Conservation (phyloP, 2,888 invertebrate genomes). For the Andrena bucephala region DNA sequence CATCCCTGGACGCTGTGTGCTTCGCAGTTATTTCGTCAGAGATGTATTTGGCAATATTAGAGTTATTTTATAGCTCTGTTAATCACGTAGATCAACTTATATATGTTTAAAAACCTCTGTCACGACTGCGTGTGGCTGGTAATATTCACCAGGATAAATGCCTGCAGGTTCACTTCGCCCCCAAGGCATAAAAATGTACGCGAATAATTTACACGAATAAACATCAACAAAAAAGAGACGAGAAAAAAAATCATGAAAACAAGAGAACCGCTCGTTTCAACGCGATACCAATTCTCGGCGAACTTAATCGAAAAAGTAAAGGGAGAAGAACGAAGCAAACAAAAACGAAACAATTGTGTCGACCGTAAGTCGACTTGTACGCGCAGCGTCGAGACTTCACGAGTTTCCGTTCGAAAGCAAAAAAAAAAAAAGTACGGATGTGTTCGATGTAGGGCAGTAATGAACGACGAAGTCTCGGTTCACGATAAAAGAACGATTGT, state of each 20-base stretch:
- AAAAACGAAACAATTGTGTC: conserved; percentile 72
- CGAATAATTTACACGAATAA: conserved; percentile 45
- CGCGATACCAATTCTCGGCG: conserved; percentile 37
- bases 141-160: not conserved
- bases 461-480: conserved; percentile 4
- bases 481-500: conserved; percentile 55
- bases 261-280: conserved; percentile 13
- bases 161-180: conserved; percentile 22
- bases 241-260: conserved; percentile 1
- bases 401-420: conserved; percentile 18
- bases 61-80: too few relatives aligned
- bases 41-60: too few relatives aligned
- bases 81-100: not conserved
- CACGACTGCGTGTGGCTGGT: not conserved
- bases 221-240: conserved; percentile 40
- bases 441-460: conserved; percentile 21
- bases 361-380: conserved; percentile 31
- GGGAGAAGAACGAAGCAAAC: conserved; percentile 70
- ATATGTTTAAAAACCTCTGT: too few relatives aligned
- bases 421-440: conserved; percentile 11
- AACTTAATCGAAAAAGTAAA: conserved; percentile 26
- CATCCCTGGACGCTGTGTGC: too few relatives aligned
- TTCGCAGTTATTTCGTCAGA: too few relatives aligned
- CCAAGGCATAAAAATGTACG: conserved; percentile 27
- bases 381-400: conserved; percentile 36